These are phyloP conservation scores for Trididemnum miniatum DNA, from an alignment of 23 tunicate genomes.

Conservation along the genomic window DNA sequence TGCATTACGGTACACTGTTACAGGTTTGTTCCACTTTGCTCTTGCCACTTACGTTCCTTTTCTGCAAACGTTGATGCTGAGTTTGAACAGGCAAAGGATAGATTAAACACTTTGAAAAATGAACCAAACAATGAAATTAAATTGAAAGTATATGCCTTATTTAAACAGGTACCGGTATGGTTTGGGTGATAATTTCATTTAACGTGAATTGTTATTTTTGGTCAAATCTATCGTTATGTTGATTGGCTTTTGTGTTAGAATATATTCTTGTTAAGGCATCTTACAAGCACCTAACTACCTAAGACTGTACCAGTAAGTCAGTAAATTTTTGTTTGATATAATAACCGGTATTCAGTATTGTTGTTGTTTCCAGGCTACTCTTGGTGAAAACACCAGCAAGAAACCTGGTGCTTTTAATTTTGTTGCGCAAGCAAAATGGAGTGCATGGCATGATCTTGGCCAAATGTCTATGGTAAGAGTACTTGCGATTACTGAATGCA, in stretches of 20 bases:
- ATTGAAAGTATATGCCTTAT: slow-evolving; percentile 82
- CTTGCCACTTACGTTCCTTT: slow-evolving; percentile 1
- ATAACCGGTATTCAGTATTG: too few species aligned
- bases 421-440: slow-evolving; percentile 93
- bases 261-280: too few species aligned
- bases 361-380: slow-evolving; percentile 80
- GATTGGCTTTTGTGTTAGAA: too few species aligned
- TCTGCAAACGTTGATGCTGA: slow-evolving; percentile 49
- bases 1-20: too few species aligned
- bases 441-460: slow-evolving; percentile 76
- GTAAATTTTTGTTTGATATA: too few species aligned
- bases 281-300: too few species aligned
- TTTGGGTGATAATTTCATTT: too few species aligned
- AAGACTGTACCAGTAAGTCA: too few species aligned
- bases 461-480: slow-evolving; percentile 50
- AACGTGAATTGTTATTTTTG: too few species aligned
- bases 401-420: slow-evolving; percentile 94
- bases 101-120: slow-evolving; percentile 59
- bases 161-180: slow-evolving; percentile 78
- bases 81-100: slow-evolving; percentile 71
- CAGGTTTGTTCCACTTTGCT: neutral
- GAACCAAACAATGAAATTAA: slow-evolving; percentile 92
- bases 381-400: slow-evolving; percentile 73
- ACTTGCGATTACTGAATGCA: too few species aligned
- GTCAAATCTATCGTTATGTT: too few species aligned